Base-by-base conservation (phyloP, 53 echinoderm and acorn worm species). In the Temnopleurus reevesii region DNA sequence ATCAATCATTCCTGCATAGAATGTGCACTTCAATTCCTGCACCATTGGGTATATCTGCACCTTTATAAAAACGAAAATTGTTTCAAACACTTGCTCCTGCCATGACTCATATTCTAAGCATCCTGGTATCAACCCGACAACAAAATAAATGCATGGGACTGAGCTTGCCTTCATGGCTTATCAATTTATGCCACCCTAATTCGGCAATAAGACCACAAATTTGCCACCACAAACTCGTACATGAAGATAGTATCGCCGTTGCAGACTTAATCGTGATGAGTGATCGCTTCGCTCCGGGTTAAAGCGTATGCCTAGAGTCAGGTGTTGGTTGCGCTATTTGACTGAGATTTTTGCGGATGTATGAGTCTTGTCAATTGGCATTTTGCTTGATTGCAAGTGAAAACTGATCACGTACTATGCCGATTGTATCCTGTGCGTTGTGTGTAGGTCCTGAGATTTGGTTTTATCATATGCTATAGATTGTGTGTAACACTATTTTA, bases 171-270 rank as follows among this genome's bases (percentile, higher is more conserved):
- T 41, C 71, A 36, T n/a, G 4, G 41, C 21, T 21, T 71, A 71
- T 71, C 71, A 71, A 71, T 71, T 71, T 71, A n/a, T 71, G 41
- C 10, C 71, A 71, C 71, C 19, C 71, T 41, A 71, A 71, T 71
- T 38, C 71, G 23, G 71, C 71, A 71, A 38, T 71, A 71, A 71
- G 23, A 41, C 36, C 3, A 71, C 36, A 41, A 41, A 71, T 80
- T 49, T 49, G 80, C 26, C 47, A 29, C 51, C 46, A 80, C 53
- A 80, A 46, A 80, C 31, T 27, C 5, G 5, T 46, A 79, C 27
- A 8, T 51, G 24, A 47, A 79, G 51, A 79, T 80, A 25, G 28
- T 80, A 80, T 80, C 80, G 13, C 6, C 9, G 51, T 49, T 80
- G 15, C 2, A 17, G 44, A 49, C 46, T 77, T 19, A 25, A 5